Evolutionary conservation across 2,797 vertebrate genomes (phyloP).

Genomic region (Acanthopagrus latus): DNA sequence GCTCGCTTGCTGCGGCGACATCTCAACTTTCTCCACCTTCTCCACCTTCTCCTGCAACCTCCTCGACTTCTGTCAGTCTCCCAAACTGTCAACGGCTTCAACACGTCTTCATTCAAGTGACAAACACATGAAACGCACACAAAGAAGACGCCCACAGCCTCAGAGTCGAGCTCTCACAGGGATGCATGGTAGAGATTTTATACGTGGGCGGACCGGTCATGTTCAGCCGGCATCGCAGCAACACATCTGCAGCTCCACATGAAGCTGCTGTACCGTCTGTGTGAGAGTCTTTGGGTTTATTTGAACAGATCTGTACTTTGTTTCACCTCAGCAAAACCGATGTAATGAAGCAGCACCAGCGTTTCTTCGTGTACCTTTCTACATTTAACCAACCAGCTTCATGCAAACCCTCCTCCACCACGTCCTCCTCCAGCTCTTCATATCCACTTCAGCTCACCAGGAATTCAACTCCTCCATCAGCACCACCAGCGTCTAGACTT

Average conservation of each 20-base stretch:
- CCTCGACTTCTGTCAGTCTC: background rate
- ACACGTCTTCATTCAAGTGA: background rate
- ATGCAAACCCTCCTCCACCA: no score
- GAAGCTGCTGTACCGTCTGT: background rate
- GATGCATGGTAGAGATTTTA: background rate
- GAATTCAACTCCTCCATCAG: no score
- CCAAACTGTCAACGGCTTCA: background rate
- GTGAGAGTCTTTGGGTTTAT: background rate
- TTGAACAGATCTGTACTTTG: background rate
- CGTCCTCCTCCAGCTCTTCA: no score
- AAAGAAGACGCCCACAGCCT: background rate
- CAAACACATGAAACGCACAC: background rate
- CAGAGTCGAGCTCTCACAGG: conserved; percentile 14
- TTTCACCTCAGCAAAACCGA: background rate
- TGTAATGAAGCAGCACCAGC: background rate
- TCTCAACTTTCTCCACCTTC: conserved; percentile 4
- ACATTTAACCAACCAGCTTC: no score
- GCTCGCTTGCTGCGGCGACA: background rate
- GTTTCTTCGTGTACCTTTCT: no score
- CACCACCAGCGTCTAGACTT: no score
- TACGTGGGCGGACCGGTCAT: background rate
- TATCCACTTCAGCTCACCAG: no score
- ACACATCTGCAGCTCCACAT: background rate
- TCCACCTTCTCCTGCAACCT: background rate
- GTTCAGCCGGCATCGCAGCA: background rate